phyloP scores from a whole-genome alignment of 2,113 vertebrate species.

The Steatornis caripensis region DNA sequence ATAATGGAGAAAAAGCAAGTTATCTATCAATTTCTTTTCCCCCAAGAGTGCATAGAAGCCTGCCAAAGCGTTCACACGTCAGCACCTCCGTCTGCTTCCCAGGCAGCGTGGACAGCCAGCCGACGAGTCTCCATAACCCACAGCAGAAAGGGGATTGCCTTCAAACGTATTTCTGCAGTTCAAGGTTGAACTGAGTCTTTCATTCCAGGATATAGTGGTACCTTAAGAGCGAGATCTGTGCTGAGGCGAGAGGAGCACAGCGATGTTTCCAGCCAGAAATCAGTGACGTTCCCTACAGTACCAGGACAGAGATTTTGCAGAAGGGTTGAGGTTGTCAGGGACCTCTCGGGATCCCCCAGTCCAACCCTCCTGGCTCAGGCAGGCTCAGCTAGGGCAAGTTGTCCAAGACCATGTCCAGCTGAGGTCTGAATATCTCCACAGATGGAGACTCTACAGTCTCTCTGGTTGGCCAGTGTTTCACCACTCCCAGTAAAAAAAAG shows the following conservation, averaged over 20 bases:
- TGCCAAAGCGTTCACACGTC: neutral
- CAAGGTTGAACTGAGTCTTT: neutral
- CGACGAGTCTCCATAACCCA: accelerated
- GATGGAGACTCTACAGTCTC: neutral
- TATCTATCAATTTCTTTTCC: neutral
- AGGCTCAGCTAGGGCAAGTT: neutral
- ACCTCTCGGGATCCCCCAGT: accelerated
- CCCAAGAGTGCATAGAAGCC: neutral
- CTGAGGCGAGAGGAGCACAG: neutral
- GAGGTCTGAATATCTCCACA: neutral
- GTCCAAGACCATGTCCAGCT: neutral
- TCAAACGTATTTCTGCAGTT: neutral
- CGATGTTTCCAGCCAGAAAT: neutral
- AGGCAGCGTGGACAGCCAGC: neutral
- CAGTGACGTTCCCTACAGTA: neutral
- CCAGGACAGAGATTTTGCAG: neutral
- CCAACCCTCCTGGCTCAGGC: neutral
- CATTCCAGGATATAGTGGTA: accelerated
- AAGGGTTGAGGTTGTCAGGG: neutral
- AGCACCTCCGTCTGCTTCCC: neutral
- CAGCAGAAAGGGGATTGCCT: neutral
- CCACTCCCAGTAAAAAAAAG: neutral
- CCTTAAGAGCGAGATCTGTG: neutral
- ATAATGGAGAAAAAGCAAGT: neutral
- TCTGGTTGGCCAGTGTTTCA: neutral